phyloP scores from a whole-genome alignment of 2,797 vertebrate species.

The Neomorphus geoffroyi region DNA sequence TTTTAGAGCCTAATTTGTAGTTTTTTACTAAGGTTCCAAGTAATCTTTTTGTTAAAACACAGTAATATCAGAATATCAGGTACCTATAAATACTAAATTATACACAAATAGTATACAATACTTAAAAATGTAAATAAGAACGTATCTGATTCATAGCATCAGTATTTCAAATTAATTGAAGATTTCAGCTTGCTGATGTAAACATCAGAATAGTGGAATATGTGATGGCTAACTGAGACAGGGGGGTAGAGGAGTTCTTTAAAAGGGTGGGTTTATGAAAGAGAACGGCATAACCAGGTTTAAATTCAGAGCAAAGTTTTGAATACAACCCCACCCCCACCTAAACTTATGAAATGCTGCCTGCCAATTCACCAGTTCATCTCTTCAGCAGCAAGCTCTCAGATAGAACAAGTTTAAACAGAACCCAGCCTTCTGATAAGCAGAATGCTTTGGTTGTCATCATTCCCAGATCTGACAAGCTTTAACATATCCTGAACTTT shows the following conservation, averaged over 20 bases:
- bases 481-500: neutral
- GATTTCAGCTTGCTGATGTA: neutral
- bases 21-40: neutral
- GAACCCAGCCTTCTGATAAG: neutral
- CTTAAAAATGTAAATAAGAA: neutral
- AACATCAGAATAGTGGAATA: neutral
- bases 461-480: neutral
- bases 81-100: neutral
- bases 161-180: neutral
- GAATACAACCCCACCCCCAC: neutral
- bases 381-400: neutral
- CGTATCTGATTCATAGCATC: neutral
- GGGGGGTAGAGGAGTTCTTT: neutral
- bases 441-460: neutral
- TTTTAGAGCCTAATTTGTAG: neutral
- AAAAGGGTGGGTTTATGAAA: neutral
- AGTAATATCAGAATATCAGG: neutral
- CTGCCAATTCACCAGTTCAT: neutral
- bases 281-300: neutral
- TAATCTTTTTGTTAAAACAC: neutral
- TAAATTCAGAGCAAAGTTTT: neutral
- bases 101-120: neutral
- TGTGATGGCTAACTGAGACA: neutral
- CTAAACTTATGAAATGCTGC: neutral
- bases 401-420: neutral